Base-by-base conservation (phyloP, 2,888 invertebrate genomes). In the Chymomyza fuscimana region DNA sequence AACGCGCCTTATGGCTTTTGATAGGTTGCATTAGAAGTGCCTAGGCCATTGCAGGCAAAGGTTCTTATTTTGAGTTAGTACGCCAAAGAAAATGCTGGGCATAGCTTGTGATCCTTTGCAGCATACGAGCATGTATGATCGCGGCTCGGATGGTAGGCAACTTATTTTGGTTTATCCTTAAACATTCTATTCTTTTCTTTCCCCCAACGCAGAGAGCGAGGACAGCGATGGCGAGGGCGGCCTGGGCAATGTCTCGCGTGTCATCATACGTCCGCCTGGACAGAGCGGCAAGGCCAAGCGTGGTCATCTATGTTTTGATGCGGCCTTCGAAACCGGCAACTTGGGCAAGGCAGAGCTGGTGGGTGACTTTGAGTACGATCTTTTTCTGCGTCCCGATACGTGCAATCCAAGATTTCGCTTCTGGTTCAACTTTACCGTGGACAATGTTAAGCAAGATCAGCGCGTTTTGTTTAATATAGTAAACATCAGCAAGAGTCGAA, bases 351-450 rank as follows among this genome's bases (percentile, higher is more conserved):
- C 98, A 1, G 98, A 98, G 90, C 95, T 98, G 81, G 94, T 99
- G 82, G 96, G 96, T 6, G 98, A 99, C 87, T 95, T 95, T 90
- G 99, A 99, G 91, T 99, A 99, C 92, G 99, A 99, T 92, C 93
- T 99, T 64, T 99, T 96, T 92, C 95, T 99, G 67, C 93, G 99
- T 58, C 99, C 99, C 0, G 99, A 99, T 91, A 99, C 98, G 0
- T 98, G 98, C 91, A 96, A 97, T 90, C 98, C 98, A 0, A 94
- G 97, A 59, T 95, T 96, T 76, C 93, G 99, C 63, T 96, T 99
- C 82, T 99, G 99, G 99, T 99, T 98, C 92, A 98, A 99, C 92
- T 99, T 99, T 90, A 97, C 98, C 1, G 98, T 99, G 51, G 98
- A 98, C 91, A 99, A 99, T 91, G 97, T 97, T 0, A 96, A 95